Evolutionary conservation across 1,140 invertebrate species (phyloP).

Genomic region (Brachionus paranguensis): DNA sequence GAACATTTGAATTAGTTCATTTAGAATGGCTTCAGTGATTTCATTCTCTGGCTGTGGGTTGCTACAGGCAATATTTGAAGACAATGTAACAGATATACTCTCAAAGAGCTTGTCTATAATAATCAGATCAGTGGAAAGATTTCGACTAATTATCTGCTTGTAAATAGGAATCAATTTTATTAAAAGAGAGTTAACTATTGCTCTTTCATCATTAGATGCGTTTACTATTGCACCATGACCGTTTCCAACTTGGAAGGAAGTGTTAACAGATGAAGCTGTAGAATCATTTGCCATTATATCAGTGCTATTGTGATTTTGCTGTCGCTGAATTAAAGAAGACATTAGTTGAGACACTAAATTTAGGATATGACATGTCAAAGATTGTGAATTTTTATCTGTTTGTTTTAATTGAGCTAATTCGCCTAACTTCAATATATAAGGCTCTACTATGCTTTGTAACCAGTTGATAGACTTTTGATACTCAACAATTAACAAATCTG

Average conservation of each 20-base stretch:
- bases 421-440: neutral
- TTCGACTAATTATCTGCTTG: slow-evolving; percentile 31
- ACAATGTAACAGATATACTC: slow-evolving; percentile 37
- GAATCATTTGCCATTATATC: slow-evolving; percentile 23
- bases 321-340: slow-evolving; percentile 30
- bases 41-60: slow-evolving; percentile 9
- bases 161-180: slow-evolving; percentile 39
- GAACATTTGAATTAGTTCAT: slow-evolving; percentile 37
- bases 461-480: neutral
- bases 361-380: slow-evolving; percentile 12
- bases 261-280: slow-evolving; percentile 2
- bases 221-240: neutral
- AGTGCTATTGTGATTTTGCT: slow-evolving; percentile 11
- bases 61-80: neutral
- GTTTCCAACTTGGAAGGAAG: neutral
- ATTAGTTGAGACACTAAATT: slow-evolving; percentile 29
- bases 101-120: slow-evolving; percentile 38
- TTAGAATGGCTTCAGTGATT: neutral
- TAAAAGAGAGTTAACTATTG: slow-evolving; percentile 25
- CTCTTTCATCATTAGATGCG: slow-evolving; percentile 13
- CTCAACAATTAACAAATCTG: slow-evolving; percentile 20
- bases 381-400: slow-evolving; percentile 31
- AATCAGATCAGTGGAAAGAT: slow-evolving; percentile 21
- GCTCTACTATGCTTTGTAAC: slow-evolving; percentile 18
- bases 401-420: slow-evolving; percentile 19